Evolutionary conservation across 2,113 vertebrate species (phyloP).

Genomic region (Halichoeres trimaculatus): DNA sequence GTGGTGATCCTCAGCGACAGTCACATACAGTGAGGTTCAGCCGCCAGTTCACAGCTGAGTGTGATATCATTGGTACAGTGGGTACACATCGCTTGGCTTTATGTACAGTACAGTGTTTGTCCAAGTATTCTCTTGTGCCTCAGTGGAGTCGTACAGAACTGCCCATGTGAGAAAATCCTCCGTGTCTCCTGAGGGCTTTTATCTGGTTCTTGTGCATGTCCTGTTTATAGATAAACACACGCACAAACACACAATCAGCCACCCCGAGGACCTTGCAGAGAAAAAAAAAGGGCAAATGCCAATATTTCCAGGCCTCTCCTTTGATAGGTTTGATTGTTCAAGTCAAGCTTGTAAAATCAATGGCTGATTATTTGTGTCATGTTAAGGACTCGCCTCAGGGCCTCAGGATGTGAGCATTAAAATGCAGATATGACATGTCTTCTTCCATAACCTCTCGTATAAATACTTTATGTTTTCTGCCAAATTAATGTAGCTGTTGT

Average conservation of each 20-base stretch:
- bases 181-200: conserved; percentile 58
- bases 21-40: conserved; percentile 3
- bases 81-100: conserved; percentile 49
- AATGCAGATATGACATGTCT: conserved; percentile 56
- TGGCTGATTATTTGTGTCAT: conserved; percentile 69
- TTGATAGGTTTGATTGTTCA: conserved; percentile 74
- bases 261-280: conserved; percentile 56
- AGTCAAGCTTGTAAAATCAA: conserved; percentile 69
- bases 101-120: conserved; percentile 34
- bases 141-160: conserved; percentile 48
- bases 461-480: conserved; percentile 50
- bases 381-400: conserved; percentile 33
- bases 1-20: conserved; percentile 12
- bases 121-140: conserved; percentile 51
- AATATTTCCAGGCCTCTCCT: conserved; percentile 78
- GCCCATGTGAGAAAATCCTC: conserved; percentile 61
- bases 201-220: conserved; percentile 45
- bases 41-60: conserved; percentile 3
- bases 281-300: conserved; percentile 77
- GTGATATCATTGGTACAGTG: conserved; percentile 15
- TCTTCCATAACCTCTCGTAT: conserved; percentile 27
- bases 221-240: conserved; percentile 54
- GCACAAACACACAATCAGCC: conserved; percentile 11
- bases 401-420: conserved; percentile 42
- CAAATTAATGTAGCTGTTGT: conserved; percentile 40